Percentiles rank a stretch among this genome's conserved stretches.
Evolutionary conservation across 2,113 vertebrate genomes (phyloP).

Genomic region (Campylomormyrus tamandua): DNA sequence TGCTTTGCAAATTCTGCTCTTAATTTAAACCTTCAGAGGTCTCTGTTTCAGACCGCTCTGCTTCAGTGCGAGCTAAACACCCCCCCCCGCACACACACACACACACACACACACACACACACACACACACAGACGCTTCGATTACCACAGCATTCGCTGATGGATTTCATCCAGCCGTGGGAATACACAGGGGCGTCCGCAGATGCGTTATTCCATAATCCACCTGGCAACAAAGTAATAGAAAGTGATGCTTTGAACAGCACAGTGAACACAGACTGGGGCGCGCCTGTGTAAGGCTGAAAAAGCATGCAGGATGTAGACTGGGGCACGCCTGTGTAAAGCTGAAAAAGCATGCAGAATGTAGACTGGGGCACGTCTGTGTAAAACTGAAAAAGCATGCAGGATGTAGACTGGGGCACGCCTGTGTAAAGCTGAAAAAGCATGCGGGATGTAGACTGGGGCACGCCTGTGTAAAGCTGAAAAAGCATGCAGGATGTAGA

Average conservation of each 20-base stretch:
- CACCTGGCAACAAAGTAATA: constrained; percentile 44
- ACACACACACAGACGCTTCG: background rate
- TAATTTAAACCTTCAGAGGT: constrained; percentile 39
- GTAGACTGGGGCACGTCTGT: no score
- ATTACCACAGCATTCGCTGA: constrained; percentile 24
- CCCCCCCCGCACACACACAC: background rate
- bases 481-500: no score
- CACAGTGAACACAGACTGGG: background rate
- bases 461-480: no score
- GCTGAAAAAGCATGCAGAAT: background rate
- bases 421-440: no score
- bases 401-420: background rate
- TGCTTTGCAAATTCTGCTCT: constrained; percentile 43
- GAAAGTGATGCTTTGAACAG: constrained; percentile 45
- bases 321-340: no score
- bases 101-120: no score
- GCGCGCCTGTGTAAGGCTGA: no score
- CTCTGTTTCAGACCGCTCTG: constrained; percentile 18
- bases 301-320: no score
- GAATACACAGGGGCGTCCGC: constrained; percentile 53
- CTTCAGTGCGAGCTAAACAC: constrained; percentile 26
- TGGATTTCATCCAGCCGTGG: constrained; percentile 36
- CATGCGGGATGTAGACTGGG: no score
- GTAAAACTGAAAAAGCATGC: no score
- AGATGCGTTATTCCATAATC: constrained; percentile 58